These are phyloP conservation scores for Papilio aristodemus DNA, from an alignment of 1,140 invertebrate genomes.

Conservation along the genomic window DNA sequence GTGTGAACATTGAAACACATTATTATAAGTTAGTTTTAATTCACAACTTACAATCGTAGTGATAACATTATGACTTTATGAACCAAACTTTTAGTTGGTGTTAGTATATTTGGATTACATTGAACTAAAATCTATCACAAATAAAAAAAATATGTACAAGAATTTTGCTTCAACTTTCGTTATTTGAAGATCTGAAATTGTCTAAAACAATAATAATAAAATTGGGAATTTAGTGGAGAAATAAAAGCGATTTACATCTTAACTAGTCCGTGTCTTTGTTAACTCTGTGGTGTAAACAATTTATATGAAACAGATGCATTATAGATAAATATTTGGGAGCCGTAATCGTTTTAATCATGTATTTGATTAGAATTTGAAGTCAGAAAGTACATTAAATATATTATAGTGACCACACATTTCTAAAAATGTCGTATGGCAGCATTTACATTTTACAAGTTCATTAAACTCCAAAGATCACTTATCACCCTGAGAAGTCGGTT, in stretches of 20 bases:
- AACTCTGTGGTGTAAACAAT: slow-evolving; percentile 11
- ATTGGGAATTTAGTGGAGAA: background rate
- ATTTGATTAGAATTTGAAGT: background rate
- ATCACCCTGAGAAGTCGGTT: background rate
- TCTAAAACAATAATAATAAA: slow-evolving; percentile 8
- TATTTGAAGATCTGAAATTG: slow-evolving; percentile 29
- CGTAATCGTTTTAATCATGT: too few relatives aligned
- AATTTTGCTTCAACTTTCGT: slow-evolving; percentile 45
- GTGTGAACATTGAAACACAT: background rate
- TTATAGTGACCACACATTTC: background rate
- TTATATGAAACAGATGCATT: background rate
- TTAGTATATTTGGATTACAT: slow-evolving; percentile 77
- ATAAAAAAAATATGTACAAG: slow-evolving; percentile 62
- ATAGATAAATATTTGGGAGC: background rate
- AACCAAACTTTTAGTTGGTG: slow-evolving; percentile 77
- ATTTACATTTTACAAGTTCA: background rate
- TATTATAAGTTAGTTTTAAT: slow-evolving; percentile 78
- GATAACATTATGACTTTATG: slow-evolving; percentile 76
- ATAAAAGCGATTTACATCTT: slow-evolving; percentile 7
- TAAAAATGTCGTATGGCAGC: too few relatives aligned
- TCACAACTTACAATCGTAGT: slow-evolving; percentile 74
- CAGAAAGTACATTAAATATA: background rate
- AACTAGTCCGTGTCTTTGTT: background rate
- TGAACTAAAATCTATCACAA: slow-evolving; percentile 73
- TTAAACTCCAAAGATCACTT: background rate